These are phyloP conservation scores for Sphaeridia pumilis DNA, from an alignment of 2,888 invertebrate species.

Conservation along the genomic window DNA sequence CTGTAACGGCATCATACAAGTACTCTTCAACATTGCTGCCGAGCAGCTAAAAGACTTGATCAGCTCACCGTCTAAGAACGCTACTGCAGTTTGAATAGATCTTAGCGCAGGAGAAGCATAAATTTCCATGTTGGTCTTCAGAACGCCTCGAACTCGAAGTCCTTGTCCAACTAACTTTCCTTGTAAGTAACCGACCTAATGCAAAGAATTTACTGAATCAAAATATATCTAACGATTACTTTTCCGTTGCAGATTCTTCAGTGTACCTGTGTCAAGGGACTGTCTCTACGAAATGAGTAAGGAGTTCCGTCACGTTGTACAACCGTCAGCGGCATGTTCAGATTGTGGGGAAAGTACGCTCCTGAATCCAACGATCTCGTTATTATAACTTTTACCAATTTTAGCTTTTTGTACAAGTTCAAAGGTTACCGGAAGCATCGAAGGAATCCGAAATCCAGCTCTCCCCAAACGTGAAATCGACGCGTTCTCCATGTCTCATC, in stretches of 20 bases:
- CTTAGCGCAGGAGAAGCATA: slow-evolving; percentile 82
- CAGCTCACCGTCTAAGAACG: slow-evolving; percentile 44
- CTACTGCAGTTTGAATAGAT: slow-evolving; percentile 68
- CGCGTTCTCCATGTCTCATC: slow-evolving; percentile 84
- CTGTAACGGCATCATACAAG: neutral
- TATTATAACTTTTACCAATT: too few relatives aligned
- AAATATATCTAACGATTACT: neutral
- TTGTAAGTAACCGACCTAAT: slow-evolving; percentile 61
- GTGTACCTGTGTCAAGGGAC: slow-evolving; percentile 65
- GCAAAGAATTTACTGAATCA: neutral
- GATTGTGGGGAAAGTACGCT: slow-evolving; percentile 65
- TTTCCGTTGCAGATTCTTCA: neutral
- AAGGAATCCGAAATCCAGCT: slow-evolving; percentile 77
- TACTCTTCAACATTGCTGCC: too few relatives aligned
- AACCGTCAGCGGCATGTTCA: slow-evolving; percentile 78
- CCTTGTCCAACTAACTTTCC: slow-evolving; percentile 74
- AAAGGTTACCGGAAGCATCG: slow-evolving; percentile 45
- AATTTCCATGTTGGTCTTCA: slow-evolving; percentile 47
- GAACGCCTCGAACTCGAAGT: slow-evolving; percentile 47
- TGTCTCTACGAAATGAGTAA: slow-evolving; percentile 67
- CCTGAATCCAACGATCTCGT: slow-evolving; percentile 18
- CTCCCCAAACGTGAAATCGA: slow-evolving; percentile 84
- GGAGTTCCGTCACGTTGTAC: slow-evolving; percentile 52
- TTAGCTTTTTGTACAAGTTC: too few relatives aligned
- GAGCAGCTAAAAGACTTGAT: too few relatives aligned